These are phyloP conservation scores for Proctacanthus coquilletti DNA, from an alignment of 1,140 invertebrate species.

Conservation along the genomic window DNA sequence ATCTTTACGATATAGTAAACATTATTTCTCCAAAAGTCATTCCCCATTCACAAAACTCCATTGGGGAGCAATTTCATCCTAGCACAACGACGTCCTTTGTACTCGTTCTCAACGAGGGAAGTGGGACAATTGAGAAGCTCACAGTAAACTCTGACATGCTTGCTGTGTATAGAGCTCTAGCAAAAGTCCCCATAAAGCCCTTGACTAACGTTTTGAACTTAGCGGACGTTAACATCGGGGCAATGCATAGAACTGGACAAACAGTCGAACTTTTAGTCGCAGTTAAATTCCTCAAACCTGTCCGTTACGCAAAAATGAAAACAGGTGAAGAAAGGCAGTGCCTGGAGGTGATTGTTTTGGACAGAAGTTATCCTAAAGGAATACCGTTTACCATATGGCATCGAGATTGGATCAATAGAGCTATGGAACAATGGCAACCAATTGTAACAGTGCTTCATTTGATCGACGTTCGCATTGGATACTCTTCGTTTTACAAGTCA, in stretches of 20 bases:
- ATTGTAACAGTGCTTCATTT: conserved; percentile 31
- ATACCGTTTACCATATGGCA: conserved; percentile 32
- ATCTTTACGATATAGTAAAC: conserved; percentile 19
- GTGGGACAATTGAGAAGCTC: conserved; percentile 31
- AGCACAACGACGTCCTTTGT: conserved; percentile 32
- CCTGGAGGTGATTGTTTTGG: conserved; percentile 31
- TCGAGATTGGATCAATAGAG: conserved; percentile 25
- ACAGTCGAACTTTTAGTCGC: conserved; percentile 29
- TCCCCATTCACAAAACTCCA: neutral
- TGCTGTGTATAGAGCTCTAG: conserved; percentile 15
- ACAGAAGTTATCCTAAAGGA: conserved; percentile 26
- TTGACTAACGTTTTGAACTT: conserved; percentile 22
- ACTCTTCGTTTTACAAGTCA: conserved; percentile 24
- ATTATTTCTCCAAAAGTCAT: conserved; percentile 7
- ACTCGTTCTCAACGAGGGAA: conserved; percentile 37
- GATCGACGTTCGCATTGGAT: conserved; percentile 30
- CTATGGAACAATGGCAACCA: conserved; percentile 26
- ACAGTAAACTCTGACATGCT: conserved; percentile 18
- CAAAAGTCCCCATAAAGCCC: conserved; percentile 34
- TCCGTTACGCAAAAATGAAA: conserved; percentile 17
- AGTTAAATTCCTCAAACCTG: conserved; percentile 19
- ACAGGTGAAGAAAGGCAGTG: conserved; percentile 19
- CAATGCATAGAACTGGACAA: conserved; percentile 1
- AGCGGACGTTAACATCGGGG: conserved; percentile 24
- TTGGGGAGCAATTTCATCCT: conserved; percentile 33